Evolutionary conservation across 92 coral and sea anemone species (phyloP).

Genomic region (Anthopleura xanthogrammica): DNA sequence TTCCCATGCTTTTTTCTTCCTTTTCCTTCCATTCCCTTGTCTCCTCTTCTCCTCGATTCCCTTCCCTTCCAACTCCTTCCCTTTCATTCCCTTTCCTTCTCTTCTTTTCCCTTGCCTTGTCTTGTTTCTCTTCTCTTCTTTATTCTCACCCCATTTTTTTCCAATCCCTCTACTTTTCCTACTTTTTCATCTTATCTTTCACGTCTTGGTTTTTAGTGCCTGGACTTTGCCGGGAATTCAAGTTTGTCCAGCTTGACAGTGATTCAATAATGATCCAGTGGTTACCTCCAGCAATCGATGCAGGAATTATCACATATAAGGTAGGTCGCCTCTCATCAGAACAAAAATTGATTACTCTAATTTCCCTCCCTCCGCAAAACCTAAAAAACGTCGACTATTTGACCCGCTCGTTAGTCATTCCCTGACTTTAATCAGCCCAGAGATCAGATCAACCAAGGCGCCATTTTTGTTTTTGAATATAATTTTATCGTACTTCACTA

Average conservation of each 20-base stretch:
- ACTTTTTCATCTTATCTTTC: background rate
- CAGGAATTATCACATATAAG: constrained; percentile 68
- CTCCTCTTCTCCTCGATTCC: too few species aligned
- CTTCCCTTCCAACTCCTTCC: too few species aligned
- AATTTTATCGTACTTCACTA: background rate
- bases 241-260: constrained; percentile 39
- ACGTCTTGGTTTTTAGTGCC: constrained; percentile 50
- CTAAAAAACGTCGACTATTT: too few species aligned
- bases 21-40: too few species aligned
- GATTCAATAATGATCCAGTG: constrained; percentile 56
- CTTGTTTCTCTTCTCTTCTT: background rate
- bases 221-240: constrained; percentile 55
- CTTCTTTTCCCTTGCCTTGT: background rate
- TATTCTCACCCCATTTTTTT: background rate
- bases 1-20: too few species aligned
- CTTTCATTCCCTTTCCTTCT: background rate
- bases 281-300: constrained; percentile 72
- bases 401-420: too few species aligned
- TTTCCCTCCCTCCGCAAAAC: background rate
- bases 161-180: background rate
- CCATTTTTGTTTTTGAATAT: background rate
- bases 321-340: constrained; percentile 9
- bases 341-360: background rate
- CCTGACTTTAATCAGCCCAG: too few species aligned
- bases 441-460: too few species aligned